These are phyloP conservation scores for Antennarius maculatus DNA, from an alignment of 2,797 vertebrate genomes.

Conservation along the genomic window DNA sequence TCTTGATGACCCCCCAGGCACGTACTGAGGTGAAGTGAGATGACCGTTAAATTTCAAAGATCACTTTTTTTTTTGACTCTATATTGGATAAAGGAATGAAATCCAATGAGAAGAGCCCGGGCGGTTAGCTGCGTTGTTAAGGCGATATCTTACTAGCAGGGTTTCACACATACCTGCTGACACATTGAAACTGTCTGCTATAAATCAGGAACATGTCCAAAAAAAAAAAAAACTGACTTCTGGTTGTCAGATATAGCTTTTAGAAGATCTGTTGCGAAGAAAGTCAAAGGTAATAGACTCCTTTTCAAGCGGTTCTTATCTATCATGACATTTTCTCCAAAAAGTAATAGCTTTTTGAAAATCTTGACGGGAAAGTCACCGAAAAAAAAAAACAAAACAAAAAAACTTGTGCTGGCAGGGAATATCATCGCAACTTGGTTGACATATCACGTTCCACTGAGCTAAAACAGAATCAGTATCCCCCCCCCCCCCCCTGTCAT, in stretches of 20 bases:
- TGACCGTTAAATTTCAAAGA: constrained; percentile 45
- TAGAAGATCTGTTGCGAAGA: constrained; percentile 32
- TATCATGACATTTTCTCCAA: constrained; percentile 35
- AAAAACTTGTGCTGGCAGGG: constrained; percentile 25
- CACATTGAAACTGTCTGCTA: constrained; percentile 43
- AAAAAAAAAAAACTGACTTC: constrained; percentile 31
- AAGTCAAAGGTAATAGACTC: constrained; percentile 50
- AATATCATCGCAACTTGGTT: constrained; percentile 22
- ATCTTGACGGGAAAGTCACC: constrained; percentile 32
- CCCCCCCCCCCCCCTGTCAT: constrained; percentile 14
- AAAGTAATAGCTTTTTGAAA: constrained; percentile 46
- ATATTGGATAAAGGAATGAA: constrained; percentile 27
- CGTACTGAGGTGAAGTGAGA: constrained; percentile 23
- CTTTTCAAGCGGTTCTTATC: constrained; percentile 53
- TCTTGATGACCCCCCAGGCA: constrained; percentile 35
- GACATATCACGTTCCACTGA: constrained; percentile 16
- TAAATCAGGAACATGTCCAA: constrained; percentile 57
- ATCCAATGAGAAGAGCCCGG: constrained; percentile 27
- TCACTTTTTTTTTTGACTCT: constrained; percentile 44
- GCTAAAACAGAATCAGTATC: constrained; percentile 32
- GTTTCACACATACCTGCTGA: constrained; percentile 35
- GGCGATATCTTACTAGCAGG: constrained; percentile 38
- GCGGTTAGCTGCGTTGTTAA: constrained; percentile 30
- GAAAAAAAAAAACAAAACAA: constrained; percentile 1
- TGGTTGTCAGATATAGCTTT: constrained; percentile 42